Percentiles rank a stretch among this genome's conserved stretches.
These are phyloP conservation scores for Nymphicus hollandicus DNA, from an alignment of 2,113 vertebrate species.

Conservation along the genomic window DNA sequence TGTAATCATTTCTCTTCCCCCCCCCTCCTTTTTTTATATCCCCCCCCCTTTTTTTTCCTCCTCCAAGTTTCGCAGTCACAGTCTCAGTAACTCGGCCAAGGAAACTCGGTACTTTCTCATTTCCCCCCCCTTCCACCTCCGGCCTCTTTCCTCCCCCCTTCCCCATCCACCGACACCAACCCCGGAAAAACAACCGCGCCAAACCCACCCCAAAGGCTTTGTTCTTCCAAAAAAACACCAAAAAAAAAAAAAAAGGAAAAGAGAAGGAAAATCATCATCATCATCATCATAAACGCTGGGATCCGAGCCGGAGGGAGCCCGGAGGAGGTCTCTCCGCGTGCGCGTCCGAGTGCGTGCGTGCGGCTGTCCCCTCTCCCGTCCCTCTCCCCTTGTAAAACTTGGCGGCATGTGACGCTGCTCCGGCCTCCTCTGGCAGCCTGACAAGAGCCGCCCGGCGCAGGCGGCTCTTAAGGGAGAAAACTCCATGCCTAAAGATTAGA, in stretches of 20 bases:
- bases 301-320: not conserved
- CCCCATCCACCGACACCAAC: not conserved
- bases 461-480: constrained; percentile 57
- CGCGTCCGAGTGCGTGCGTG: not conserved
- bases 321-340: not conserved
- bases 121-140: not conserved
- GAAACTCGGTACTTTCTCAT: not conserved
- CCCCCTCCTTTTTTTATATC: too few species aligned
- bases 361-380: constrained; percentile 17
- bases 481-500: not conserved
- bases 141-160: not conserved
- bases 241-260: not conserved
- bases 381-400: constrained; percentile 72
- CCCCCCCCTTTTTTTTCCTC: not conserved
- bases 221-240: not conserved
- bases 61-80: constrained; percentile 30
- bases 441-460: constrained; percentile 63
- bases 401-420: constrained; percentile 67
- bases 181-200: not conserved
- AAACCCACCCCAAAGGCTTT: constrained; percentile 43
- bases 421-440: constrained; percentile 70
- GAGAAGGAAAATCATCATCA: not conserved
- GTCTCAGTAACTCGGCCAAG: not conserved
- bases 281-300: not conserved
- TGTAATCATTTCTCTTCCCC: not conserved